These are phyloP conservation scores for Montipora sp. DNA, from an alignment of 64 coral and sea anemone species.

Conservation along the genomic window DNA sequence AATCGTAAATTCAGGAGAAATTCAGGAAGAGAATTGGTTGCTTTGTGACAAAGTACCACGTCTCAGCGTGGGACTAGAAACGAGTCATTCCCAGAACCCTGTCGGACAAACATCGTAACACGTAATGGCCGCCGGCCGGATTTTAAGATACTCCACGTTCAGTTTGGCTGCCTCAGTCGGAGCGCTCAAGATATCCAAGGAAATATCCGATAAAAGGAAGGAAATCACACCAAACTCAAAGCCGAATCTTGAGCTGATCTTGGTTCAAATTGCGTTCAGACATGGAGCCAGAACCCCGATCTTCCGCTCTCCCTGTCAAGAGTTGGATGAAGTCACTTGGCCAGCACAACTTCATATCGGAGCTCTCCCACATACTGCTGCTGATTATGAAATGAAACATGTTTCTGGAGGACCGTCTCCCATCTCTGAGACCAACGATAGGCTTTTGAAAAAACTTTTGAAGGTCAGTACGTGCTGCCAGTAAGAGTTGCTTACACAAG, in stretches of 20 bases:
- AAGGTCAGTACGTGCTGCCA: not conserved
- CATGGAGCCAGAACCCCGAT: constrained; percentile 91
- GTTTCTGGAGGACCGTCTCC: constrained; percentile 65
- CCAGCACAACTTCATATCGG: constrained; percentile 60
- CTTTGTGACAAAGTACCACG: no score
- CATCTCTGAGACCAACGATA: constrained; percentile 37
- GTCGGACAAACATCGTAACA: not conserved
- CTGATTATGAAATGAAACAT: constrained; percentile 61
- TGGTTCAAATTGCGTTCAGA: constrained; percentile 87
- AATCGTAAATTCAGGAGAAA: no score
- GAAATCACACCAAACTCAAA: not conserved
- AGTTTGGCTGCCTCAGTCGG: constrained; percentile 7
- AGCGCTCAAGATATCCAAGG: constrained; percentile 5
- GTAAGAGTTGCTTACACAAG: not conserved
- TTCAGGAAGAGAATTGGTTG: no score
- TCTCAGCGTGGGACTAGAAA: not conserved
- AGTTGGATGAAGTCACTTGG: constrained; percentile 53
- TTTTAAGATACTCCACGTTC: constrained; percentile 16
- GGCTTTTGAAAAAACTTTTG: constrained; percentile 23
- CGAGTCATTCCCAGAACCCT: not conserved
- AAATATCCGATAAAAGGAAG: not conserved
- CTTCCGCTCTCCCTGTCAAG: constrained; percentile 31
- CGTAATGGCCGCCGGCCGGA: not conserved
- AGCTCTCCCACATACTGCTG: constrained; percentile 73
- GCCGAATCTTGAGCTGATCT: constrained; percentile 56